These are phyloP conservation scores for Machaerirhynchus nigripectus DNA, from an alignment of 2,113 vertebrate genomes.

Conservation along the genomic window DNA sequence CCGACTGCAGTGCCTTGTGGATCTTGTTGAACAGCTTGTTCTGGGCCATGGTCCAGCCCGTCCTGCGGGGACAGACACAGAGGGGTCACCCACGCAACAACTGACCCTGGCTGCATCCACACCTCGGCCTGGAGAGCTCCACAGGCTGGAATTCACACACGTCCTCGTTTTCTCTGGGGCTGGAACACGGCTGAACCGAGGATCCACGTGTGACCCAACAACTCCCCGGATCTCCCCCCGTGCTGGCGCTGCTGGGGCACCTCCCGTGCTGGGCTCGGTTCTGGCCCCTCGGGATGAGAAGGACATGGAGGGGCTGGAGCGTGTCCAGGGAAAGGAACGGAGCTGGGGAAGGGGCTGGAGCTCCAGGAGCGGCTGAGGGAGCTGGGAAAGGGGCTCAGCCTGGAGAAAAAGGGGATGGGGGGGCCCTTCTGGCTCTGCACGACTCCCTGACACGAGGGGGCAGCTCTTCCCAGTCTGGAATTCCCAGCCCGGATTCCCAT, in stretches of 20 bases:
- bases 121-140: not conserved
- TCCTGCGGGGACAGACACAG: conserved; percentile 56
- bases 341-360: not conserved
- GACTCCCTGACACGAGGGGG: too few relatives aligned
- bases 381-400: too few relatives aligned
- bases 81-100: accelerated
- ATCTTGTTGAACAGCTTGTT: conserved; percentile 98
- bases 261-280: not conserved
- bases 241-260: not conserved
- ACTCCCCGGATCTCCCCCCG: not conserved
- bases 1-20: conserved; percentile 91
- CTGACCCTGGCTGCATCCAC: not conserved
- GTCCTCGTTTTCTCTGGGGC: not conserved
- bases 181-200: not conserved
- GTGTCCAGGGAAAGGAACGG: not conserved
- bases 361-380: too few relatives aligned
- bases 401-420: too few relatives aligned
- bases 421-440: too few relatives aligned
- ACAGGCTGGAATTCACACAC: not conserved
- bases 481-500: not conserved
- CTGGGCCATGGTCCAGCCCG: conserved; percentile 92
- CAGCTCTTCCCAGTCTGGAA: too few relatives aligned
- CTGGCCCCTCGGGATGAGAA: not conserved
- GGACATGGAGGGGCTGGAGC: not conserved
- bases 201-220: not conserved